Conservation (phyloP, 1,140 invertebrate genomes). For the Sipha flava region DNA sequence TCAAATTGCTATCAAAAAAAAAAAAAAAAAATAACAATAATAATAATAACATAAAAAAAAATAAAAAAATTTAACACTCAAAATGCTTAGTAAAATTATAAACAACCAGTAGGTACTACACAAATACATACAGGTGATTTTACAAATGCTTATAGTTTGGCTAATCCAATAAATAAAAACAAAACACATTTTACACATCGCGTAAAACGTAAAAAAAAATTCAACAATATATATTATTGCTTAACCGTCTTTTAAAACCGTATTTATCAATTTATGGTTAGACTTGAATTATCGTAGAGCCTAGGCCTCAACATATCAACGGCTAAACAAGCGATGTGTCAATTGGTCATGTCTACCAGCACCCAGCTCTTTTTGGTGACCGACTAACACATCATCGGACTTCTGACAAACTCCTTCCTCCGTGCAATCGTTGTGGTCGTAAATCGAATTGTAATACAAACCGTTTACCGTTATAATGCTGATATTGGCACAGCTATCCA, state of each 20-base stretch:
- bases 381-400: constrained; percentile 66
- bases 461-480: constrained; percentile 72
- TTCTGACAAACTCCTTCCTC: constrained; percentile 79
- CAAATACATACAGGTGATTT: no score
- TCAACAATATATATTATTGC: background rate
- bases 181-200: background rate
- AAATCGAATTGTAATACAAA: constrained; percentile 69
- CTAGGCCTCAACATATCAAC: constrained; percentile 63
- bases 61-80: no score
- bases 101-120: background rate
- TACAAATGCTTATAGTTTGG: no score
- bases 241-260: constrained; percentile 34
- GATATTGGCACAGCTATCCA: constrained; percentile 73
- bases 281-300: constrained; percentile 70
- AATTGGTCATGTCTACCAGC: constrained; percentile 63
- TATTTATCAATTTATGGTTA: constrained; percentile 68
- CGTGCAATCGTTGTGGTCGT: constrained; percentile 71
- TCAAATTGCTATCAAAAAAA: no score
- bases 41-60: no score
- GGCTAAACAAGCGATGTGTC: constrained; percentile 68
- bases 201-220: background rate
- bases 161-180: background rate
- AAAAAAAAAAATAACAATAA: no score
- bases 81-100: no score
- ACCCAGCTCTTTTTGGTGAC: constrained; percentile 59